These are phyloP conservation scores for Sciurus carolinensis DNA, from an alignment of 2,797 vertebrate genomes.

Conservation along the genomic window DNA sequence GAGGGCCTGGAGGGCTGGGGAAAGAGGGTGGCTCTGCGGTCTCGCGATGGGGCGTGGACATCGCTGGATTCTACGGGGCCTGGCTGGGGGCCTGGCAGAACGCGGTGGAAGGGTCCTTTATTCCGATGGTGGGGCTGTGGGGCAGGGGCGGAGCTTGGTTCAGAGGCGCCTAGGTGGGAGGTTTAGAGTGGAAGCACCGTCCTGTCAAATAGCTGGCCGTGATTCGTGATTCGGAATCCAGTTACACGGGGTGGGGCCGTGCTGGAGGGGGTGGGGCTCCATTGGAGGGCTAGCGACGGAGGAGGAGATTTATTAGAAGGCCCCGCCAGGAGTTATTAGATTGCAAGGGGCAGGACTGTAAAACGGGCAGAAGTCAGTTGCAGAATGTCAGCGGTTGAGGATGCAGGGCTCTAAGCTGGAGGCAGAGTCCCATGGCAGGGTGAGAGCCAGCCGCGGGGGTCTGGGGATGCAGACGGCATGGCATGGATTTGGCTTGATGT, in stretches of 20 bases:
- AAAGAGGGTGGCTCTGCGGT: neutral
- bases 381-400: neutral
- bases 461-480: neutral
- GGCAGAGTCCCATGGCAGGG: neutral
- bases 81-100: neutral
- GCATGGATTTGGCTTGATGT: neutral
- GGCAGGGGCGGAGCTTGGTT: neutral
- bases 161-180: neutral
- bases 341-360: neutral
- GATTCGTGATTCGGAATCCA: neutral
- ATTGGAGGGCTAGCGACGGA: neutral
- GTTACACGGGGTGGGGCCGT: neutral
- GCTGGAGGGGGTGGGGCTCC: neutral
- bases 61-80: neutral
- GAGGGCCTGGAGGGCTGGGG: slow-evolving; percentile 68
- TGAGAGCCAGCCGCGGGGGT: neutral
- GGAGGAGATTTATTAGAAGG: neutral
- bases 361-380: neutral
- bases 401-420: neutral
- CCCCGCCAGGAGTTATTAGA: no score
- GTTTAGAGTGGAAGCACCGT: no score
- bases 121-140: neutral
- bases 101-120: neutral
- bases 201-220: rapidly evolving
- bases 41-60: neutral